Evolutionary conservation across 2,888 invertebrate species (phyloP), one percentile per base, ranked within the genome.

Genomic region (Ophion costatus): DNA sequence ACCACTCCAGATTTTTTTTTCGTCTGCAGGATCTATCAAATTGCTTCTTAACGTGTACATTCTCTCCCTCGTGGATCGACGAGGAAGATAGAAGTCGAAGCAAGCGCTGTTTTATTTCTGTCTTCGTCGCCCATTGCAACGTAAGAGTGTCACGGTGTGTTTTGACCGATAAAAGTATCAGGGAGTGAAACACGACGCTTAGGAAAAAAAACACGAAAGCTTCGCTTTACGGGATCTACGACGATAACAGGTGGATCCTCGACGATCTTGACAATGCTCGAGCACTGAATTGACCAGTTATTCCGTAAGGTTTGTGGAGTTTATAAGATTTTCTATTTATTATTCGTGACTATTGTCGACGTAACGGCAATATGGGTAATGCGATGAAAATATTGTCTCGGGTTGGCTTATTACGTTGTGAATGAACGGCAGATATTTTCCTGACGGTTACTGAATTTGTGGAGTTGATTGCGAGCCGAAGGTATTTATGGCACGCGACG

Each of bases 291-390:
- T 79, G 69, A 64, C 61, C 7, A 69, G n/a, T n/a, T 51, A 64
- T 74, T 83, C 70, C 56, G 77, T 77, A 77, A 85, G 85, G 85
- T 85, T 82, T 64, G 85, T 85, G 20, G 56, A 67, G 11, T n/a
- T 20, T 66, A 9, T n/a, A n/a, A 38, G 20, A 38, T 45, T 45
- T 45, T 7, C 11, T 45, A 45, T 45, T 45, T 9, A 11, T 45
- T 14, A 3, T 45, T 4, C 29, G 29, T 29, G 2, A 29, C 29
- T 10, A 20, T 42, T 42, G 6, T 22, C 22, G 42, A 20, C 20
- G 17, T 9, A 11, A 20, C 5, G n/a, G 33, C 10, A 20, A 38
- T 38, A 10, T 2, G 42, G 10, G 10, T 42, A 42, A 38, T 45
- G 45, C 2, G 45, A 9, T 10, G 45, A 45, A 45, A 45, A 3